These are phyloP conservation scores for Strigops habroptila DNA, from an alignment of 2,113 vertebrate species.

Conservation along the genomic window DNA sequence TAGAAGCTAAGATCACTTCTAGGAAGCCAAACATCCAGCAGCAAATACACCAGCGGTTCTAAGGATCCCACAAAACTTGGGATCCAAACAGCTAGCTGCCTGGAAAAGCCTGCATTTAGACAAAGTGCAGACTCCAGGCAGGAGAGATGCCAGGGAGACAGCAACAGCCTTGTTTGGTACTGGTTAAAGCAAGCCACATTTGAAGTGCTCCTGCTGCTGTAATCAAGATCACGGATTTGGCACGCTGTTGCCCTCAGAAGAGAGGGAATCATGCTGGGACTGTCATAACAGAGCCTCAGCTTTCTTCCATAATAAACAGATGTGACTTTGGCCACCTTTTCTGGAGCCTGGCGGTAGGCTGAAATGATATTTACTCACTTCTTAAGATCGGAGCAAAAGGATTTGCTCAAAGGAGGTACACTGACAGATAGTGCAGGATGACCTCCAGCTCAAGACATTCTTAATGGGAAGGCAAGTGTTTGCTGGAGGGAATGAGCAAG, in stretches of 20 bases:
- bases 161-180: background rate
- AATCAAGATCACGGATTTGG: background rate
- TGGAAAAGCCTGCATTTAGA: background rate
- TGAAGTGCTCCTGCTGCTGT: background rate
- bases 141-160: background rate
- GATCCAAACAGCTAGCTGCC: background rate
- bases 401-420: background rate
- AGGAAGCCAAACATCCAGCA: background rate
- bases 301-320: background rate
- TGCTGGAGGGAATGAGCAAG: background rate
- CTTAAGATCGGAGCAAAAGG: background rate
- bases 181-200: background rate
- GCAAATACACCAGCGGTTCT: background rate
- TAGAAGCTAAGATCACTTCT: background rate
- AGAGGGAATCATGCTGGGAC: background rate
- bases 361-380: background rate
- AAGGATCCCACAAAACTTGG: background rate
- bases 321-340: background rate
- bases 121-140: background rate
- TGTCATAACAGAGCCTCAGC: background rate
- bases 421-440: background rate
- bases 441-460: background rate
- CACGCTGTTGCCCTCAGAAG: background rate
- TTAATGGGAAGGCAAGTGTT: background rate
- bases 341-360: background rate